Percentiles rank a stretch among this genome's conserved stretches.
Evolutionary conservation across 2,888 invertebrate species (phyloP).

Genomic region (Tetragonisca angustula): DNA sequence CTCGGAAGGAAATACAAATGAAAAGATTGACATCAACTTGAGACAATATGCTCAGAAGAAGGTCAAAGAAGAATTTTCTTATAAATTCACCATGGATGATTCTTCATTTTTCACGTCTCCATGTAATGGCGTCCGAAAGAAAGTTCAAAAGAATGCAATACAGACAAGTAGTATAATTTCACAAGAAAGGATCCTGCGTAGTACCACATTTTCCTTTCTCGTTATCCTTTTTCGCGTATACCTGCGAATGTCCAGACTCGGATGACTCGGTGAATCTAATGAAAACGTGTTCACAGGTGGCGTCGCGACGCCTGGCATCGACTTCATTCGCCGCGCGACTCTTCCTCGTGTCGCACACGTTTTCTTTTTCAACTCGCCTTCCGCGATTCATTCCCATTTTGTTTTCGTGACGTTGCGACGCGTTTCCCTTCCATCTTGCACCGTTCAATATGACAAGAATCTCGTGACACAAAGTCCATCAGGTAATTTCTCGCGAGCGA

Average conservation of each 20-base stretch:
- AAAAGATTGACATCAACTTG: background rate
- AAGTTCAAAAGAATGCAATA: background rate
- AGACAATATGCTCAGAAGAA: too few species aligned
- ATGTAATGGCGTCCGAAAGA: too few species aligned
- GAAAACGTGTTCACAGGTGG: conserved; percentile 70
- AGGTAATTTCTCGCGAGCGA: conserved; percentile 45
- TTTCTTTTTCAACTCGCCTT: background rate
- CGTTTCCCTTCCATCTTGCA: background rate
- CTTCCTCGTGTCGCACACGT: conserved; percentile 66
- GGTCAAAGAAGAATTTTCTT: background rate
- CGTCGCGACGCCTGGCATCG: conserved; percentile 67
- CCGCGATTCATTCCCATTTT: conserved; percentile 11
- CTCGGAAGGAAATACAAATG: background rate
- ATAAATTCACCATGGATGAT: too few species aligned
- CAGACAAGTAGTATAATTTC: too few species aligned
- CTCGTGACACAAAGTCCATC: conserved; percentile 30
- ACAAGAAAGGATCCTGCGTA: background rate
- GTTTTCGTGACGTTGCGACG: conserved; percentile 7
- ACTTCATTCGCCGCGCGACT: conserved; percentile 75
- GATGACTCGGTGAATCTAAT: conserved; percentile 27
- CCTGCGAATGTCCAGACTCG: conserved; percentile 24
- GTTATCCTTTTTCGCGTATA: background rate
- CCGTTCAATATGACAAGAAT: conserved; percentile 18
- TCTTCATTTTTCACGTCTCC: background rate
- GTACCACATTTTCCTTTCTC: background rate